These are phyloP conservation scores for Drosophila bifasciata DNA, from an alignment of 1,140 invertebrate species.

Conservation along the genomic window DNA sequence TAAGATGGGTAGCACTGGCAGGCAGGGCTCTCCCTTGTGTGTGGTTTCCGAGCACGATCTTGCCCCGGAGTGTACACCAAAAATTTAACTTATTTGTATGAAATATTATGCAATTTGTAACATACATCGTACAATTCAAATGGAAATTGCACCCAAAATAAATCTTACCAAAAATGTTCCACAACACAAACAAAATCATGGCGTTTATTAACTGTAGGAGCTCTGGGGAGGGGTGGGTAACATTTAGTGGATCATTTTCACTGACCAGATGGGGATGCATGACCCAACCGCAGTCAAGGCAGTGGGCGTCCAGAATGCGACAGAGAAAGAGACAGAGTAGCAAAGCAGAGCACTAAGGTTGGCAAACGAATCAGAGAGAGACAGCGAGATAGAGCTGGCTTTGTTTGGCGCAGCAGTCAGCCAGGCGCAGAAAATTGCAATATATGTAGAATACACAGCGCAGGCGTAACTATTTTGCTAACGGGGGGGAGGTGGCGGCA, in stretches of 20 bases:
- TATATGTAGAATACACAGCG: constrained; percentile 17
- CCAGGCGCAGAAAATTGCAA: constrained; percentile 15
- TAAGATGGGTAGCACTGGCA: too few relatives aligned
- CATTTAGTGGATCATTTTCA: too few relatives aligned
- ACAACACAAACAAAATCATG: background rate
- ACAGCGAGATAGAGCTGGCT: background rate
- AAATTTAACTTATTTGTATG: constrained; percentile 20
- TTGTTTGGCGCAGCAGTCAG: background rate
- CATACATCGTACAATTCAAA: constrained; percentile 12
- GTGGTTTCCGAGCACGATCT: too few relatives aligned
- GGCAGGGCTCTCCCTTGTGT: too few relatives aligned
- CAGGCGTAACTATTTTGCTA: constrained; percentile 44
- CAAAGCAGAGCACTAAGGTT: background rate
- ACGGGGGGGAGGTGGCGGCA: background rate
- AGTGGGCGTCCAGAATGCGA: constrained; percentile 2
- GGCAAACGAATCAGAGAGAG: constrained; percentile 4
- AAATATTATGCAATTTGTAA: constrained; percentile 36
- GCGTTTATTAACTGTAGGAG: too few relatives aligned
- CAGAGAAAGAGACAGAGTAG: background rate
- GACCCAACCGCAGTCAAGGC: constrained; percentile 17
- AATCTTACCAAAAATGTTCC: constrained; percentile 39
- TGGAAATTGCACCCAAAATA: constrained; percentile 35
- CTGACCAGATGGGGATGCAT: too few relatives aligned
- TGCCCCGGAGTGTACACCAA: constrained; percentile 3
- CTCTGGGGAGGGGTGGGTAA: too few relatives aligned